Base-by-base conservation (phyloP, 2,113 vertebrate genomes). In the Salvelinus alpinus region DNA sequence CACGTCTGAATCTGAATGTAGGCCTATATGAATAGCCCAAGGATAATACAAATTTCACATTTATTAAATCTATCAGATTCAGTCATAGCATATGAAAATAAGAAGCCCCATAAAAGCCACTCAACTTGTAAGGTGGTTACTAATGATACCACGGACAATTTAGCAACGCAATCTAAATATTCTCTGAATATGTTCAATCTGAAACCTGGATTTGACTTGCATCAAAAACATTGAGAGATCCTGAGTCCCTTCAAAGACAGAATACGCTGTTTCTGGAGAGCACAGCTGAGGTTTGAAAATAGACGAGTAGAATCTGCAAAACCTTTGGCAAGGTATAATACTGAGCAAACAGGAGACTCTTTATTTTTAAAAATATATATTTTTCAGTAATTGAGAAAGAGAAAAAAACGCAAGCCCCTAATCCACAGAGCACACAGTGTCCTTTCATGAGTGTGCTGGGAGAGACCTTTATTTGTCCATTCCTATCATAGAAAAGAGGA, bases 391-490 rank as follows among this genome's bases (percentile, higher is more conserved):
- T 91, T 91, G 89, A 92, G 86, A 93, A 92, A 66, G 76, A 70
- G 54, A 79, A 83, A 86, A 88, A 88, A 90, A 85, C 82, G 78
- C 77, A 31, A 70, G 75, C 66, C 89, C 83, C 80, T 95, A 97
- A 95, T 95, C 94, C 94, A 92, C 90, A 94, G 92, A 93, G 92
- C 87, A 95, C 92, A 94, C 89, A 91, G 90, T 91, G 80, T 87
- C 90, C 93, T 95, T 95, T 95, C 93, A 95, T 94, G 85, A 91
- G 73, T 83, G 80, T 29, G 74, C 85, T 90, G 90, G 92, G 91
- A 93, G 90, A 93, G 90, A 91, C 83, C 92, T 93, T 94, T 94
- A 94, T 95, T 95, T 95, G 95, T 92, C 92, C 92, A 93, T 93
- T 95, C 88, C 88, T 92, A 90, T 81, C 87, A 91, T 87, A 76